phyloP scores from a whole-genome alignment of 2,113 vertebrate genomes.

The Oreochromis niloticus region DNA sequence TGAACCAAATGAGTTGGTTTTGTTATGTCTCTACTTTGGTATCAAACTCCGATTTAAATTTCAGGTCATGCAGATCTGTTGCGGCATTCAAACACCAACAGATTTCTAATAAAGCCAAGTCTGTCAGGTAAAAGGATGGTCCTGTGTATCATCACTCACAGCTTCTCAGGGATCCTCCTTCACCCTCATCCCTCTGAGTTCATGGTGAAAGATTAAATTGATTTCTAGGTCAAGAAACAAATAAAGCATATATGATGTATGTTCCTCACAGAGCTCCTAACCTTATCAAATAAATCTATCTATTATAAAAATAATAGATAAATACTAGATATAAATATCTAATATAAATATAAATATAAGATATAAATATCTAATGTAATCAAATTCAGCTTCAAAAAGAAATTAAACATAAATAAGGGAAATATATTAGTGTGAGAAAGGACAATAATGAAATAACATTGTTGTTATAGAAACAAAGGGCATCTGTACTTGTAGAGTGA shows the following conservation, averaged over 20 bases:
- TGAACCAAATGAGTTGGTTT: neutral
- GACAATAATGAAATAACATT: neutral
- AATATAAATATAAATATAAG: too few relatives aligned
- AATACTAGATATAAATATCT: neutral
- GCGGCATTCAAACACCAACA: neutral
- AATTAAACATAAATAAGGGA: neutral
- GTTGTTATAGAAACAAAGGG: neutral
- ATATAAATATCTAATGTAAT: neutral
- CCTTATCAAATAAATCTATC: neutral
- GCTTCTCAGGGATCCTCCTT: neutral
- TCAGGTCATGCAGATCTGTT: neutral
- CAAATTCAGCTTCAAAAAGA: neutral
- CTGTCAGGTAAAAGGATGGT: neutral
- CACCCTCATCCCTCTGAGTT: rapidly evolving
- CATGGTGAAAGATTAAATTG: neutral
- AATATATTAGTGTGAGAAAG: neutral
- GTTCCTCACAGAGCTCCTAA: neutral
- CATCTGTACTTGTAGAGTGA: neutral
- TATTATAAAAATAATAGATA: neutral
- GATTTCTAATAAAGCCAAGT: neutral
- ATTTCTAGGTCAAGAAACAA: neutral
- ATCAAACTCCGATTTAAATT: neutral
- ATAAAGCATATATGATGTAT: neutral
- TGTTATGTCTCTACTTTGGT: neutral
- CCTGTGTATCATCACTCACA: neutral